phyloP scores from a whole-genome alignment of 2,888 invertebrate genomes.

The Hirtodrosophila histrioides region DNA sequence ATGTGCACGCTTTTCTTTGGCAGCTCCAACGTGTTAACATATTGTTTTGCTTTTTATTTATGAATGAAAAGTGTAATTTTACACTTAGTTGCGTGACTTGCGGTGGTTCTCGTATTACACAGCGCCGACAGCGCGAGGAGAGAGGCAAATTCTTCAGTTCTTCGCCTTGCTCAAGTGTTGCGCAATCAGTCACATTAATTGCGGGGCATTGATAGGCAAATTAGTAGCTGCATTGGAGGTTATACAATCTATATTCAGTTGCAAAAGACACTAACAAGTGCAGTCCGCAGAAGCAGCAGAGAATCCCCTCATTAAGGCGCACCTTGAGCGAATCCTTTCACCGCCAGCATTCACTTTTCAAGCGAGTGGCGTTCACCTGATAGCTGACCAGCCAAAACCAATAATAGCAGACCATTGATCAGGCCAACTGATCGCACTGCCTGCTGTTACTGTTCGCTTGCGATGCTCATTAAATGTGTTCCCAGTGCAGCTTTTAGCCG shows the following conservation, averaged over 20 bases:
- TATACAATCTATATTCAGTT: slow-evolving; percentile 18
- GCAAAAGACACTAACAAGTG: too few species aligned
- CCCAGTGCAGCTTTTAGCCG: slow-evolving; percentile 10
- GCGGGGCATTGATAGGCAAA: slow-evolving; percentile 62
- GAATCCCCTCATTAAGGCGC: slow-evolving; percentile 28
- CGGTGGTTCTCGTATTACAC: slow-evolving; percentile 56
- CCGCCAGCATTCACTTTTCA: slow-evolving; percentile 62
- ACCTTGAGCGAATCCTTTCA: slow-evolving; percentile 66
- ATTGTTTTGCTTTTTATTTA: slow-evolving; percentile 25
- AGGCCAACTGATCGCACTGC: slow-evolving; percentile 34
- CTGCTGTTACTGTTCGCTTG: slow-evolving; percentile 18
- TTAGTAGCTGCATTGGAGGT: slow-evolving; percentile 33
- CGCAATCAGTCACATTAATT: slow-evolving; percentile 52
- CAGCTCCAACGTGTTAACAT: slow-evolving; percentile 27
- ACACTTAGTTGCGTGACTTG: slow-evolving; percentile 74
- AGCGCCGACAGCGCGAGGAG: background rate
- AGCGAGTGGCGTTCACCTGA: slow-evolving; percentile 62
- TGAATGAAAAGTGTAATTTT: slow-evolving; percentile 72
- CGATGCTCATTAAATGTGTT: slow-evolving; percentile 32
- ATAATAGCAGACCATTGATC: slow-evolving; percentile 47
- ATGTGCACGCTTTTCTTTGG: slow-evolving; percentile 69
- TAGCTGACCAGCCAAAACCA: slow-evolving; percentile 29
- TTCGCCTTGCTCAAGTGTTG: background rate
- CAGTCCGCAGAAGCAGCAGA: background rate
- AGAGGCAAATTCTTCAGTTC: slow-evolving; percentile 7